These are phyloP conservation scores for Laothoe populi DNA, from an alignment of 2,888 invertebrate genomes.

Conservation along the genomic window DNA sequence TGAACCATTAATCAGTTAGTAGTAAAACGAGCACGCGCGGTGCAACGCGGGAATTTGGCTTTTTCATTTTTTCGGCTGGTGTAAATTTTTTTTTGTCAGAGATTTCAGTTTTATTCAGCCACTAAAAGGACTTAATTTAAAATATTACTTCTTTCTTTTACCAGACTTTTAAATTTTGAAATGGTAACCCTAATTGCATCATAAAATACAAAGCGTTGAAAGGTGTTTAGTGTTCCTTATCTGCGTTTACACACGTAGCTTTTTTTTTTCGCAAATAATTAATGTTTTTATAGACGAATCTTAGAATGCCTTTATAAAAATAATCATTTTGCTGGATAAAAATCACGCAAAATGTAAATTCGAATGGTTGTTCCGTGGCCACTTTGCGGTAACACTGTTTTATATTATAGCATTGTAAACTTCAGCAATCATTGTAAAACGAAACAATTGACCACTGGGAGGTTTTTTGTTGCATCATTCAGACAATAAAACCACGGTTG, in stretches of 20 bases:
- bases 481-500: constrained; percentile 36
- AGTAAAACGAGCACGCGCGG: too few relatives aligned
- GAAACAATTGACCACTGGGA: constrained; percentile 50
- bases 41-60: too few relatives aligned
- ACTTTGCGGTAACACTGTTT: constrained; percentile 55
- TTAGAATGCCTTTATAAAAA: not conserved
- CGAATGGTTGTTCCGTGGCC: constrained; percentile 28
- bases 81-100: too few relatives aligned
- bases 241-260: constrained; percentile 2
- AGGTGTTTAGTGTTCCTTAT: constrained; percentile 7
- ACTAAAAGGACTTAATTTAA: too few relatives aligned
- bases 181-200: not conserved
- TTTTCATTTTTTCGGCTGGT: too few relatives aligned
- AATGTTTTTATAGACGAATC: not conserved
- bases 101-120: too few relatives aligned
- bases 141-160: too few relatives aligned
- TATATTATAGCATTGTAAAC: constrained; percentile 60
- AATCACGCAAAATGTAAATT: constrained; percentile 18
- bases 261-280: constrained; percentile 7
- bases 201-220: constrained; percentile 1
- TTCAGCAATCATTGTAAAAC: constrained; percentile 59
- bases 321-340: constrained; percentile 8
- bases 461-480: constrained; percentile 44
- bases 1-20: too few relatives aligned
- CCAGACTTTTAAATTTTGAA: too few relatives aligned